Evolutionary conservation across 2,113 vertebrate species (phyloP).

Genomic region (Hippocampus mohnikei): DNA sequence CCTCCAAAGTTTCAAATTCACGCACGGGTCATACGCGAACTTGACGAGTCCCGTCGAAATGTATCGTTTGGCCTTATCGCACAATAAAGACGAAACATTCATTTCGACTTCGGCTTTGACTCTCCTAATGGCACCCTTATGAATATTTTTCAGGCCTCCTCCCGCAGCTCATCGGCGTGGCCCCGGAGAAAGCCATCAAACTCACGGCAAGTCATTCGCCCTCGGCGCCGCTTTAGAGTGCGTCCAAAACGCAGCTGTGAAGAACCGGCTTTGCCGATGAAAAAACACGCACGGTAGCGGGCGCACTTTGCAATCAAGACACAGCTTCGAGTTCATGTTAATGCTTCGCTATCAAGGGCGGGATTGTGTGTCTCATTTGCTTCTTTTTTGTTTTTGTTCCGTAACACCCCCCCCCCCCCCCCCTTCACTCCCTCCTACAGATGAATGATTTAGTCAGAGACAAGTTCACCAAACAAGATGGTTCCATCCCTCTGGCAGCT

Average conservation of each 20-base stretch:
- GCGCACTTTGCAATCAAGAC: slow-evolving; percentile 51
- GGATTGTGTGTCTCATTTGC: slow-evolving; percentile 48
- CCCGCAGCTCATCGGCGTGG: slow-evolving; percentile 94
- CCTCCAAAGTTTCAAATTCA: too few species aligned
- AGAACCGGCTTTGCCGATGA: slow-evolving; percentile 43
- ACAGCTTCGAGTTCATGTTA: slow-evolving; percentile 53
- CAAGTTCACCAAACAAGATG: slow-evolving; percentile 87
- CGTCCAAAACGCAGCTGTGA: slow-evolving; percentile 33
- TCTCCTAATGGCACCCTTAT: slow-evolving; percentile 60
- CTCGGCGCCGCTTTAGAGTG: slow-evolving; percentile 21
- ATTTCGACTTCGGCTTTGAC: slow-evolving; percentile 47
- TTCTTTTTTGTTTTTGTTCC: slow-evolving; percentile 31
- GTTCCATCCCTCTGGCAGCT: slow-evolving; percentile 80
- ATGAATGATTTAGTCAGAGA: slow-evolving; percentile 96
- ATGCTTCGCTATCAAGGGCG: slow-evolving; percentile 42
- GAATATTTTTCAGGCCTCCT: slow-evolving; percentile 84
- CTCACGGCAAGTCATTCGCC: slow-evolving; percentile 86
- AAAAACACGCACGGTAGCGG: slow-evolving; percentile 33
- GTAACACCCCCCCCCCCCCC: slow-evolving; percentile 22
- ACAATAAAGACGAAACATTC: slow-evolving; percentile 42
- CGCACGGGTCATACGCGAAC: background rate
- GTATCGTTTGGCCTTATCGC: background rate
- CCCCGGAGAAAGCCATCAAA: slow-evolving; percentile 97
- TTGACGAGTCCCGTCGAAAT: too few species aligned
- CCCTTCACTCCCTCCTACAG: slow-evolving; percentile 66